Evolutionary conservation across 2,888 invertebrate genomes (phyloP).

Genomic region (Junonia oenone): DNA sequence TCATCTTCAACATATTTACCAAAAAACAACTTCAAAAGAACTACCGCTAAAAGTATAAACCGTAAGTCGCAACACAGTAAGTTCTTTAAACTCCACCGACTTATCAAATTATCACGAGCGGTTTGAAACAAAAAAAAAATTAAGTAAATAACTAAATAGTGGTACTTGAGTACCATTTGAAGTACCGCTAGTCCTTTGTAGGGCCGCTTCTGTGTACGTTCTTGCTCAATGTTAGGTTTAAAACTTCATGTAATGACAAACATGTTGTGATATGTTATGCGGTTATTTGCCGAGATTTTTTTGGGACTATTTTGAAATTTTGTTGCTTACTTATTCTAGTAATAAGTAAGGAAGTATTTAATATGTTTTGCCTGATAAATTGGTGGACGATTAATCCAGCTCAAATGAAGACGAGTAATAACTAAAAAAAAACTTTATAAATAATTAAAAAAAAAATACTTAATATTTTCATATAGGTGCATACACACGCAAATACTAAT

Average conservation of each 20-base stretch:
- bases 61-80: no score
- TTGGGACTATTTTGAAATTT: neutral
- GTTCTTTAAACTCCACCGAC: slow-evolving; percentile 6
- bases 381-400: no score
- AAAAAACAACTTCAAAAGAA: no score
- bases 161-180: neutral
- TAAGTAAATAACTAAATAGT: neutral
- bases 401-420: no score
- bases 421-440: no score
- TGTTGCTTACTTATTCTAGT: neutral
- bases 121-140: slow-evolving; percentile 1
- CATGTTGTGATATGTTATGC: neutral
- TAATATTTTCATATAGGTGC: no score
- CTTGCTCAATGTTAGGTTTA: neutral
- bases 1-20: no score
- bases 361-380: no score
- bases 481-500: no score
- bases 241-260: neutral
- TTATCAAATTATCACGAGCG: slow-evolving; percentile 6
- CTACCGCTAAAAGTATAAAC: no score
- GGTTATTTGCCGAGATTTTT: neutral
- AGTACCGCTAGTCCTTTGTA: neutral
- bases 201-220: neutral
- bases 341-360: no score
- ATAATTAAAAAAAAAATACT: no score